These are phyloP conservation scores for Galleria mellonella DNA, from an alignment of 1,140 invertebrate species.

Conservation along the genomic window DNA sequence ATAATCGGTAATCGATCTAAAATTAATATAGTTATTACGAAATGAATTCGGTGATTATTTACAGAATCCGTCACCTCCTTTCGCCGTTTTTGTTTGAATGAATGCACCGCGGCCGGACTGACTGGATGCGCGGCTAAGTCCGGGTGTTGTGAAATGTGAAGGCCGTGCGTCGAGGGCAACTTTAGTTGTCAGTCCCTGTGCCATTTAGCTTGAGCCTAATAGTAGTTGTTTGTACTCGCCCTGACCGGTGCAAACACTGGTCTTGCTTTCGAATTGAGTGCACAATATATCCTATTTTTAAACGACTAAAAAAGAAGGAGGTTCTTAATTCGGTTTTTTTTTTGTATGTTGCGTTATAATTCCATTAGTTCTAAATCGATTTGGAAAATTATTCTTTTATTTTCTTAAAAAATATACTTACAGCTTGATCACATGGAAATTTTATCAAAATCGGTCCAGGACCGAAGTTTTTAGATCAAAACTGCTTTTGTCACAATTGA, in stretches of 20 bases:
- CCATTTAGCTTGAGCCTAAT: conserved; percentile 47
- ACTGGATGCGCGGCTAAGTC: conserved; percentile 58
- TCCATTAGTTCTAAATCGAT: no score
- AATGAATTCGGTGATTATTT: background rate
- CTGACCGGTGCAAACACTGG: conserved; percentile 1
- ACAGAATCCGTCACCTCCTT: background rate
- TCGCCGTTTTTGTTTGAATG: conserved; percentile 26
- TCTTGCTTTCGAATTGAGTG: conserved; percentile 7
- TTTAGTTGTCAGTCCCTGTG: conserved; percentile 56
- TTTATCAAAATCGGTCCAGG: no score
- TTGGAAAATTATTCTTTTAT: no score
- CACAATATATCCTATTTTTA: no score
- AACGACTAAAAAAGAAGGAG: no score
- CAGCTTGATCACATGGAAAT: no score
- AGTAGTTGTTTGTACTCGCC: conserved; percentile 11
- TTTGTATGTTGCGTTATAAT: no score
- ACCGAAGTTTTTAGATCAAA: no score
- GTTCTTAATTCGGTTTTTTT: no score
- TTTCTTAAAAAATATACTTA: no score
- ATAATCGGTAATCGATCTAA: background rate
- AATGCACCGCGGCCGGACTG: conserved; percentile 30
- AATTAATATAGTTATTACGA: background rate
- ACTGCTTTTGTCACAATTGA: no score
- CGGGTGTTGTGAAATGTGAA: conserved; percentile 71
- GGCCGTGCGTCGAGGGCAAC: conserved; percentile 51